Base-by-base conservation (phyloP, 2,888 invertebrate genomes). In the Euproctis similis region DNA sequence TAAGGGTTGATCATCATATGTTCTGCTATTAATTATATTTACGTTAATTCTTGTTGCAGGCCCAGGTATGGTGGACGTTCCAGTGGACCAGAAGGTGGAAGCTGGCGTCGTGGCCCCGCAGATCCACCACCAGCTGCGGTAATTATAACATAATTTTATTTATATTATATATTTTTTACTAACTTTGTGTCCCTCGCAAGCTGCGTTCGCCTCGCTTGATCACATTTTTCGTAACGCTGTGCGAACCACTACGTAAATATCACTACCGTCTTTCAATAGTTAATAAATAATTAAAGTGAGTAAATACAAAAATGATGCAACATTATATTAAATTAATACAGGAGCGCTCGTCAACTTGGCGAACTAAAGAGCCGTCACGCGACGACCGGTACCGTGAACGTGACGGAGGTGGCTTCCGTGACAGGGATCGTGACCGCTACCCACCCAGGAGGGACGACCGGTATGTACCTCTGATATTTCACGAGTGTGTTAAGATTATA, bases 271-370 rank as follows among this genome's bases (percentile, higher is more conserved):
- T n/a, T n/a, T n/a, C n/a, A n/a, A n/a, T n/a, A n/a, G n/a, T n/a
- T n/a, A n/a, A n/a, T n/a, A n/a, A n/a, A n/a, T n/a, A n/a, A n/a
- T n/a, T 5, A 16, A 16, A 7, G 7, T 5, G 4, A 16, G 4
- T 7, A 16, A 5, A 16, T 16, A 16, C 4, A 7, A 4, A 5
- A 16, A 16, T 16, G 4, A 16, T 16, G 16, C 16, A 16, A 16
- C 16, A n/a, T n/a, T 16, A 16, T 16, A 16, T 4, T 16, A 16
- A 16, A 16, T 5, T n/a, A n/a, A n/a, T 11, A 23, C 52, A 81
- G 82, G 81, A 82, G 17, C 80, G 82, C 1, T 59, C 77, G 0
- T 65, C 76, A 0, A 46, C 72, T 0, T 82, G 82, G 82, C 71
- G 82, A 1, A 56, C 68, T 2, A 82, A 78, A 40, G 80, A 81